phyloP scores from a whole-genome alignment of 2,113 vertebrate species.

The Climacteris rufus region DNA sequence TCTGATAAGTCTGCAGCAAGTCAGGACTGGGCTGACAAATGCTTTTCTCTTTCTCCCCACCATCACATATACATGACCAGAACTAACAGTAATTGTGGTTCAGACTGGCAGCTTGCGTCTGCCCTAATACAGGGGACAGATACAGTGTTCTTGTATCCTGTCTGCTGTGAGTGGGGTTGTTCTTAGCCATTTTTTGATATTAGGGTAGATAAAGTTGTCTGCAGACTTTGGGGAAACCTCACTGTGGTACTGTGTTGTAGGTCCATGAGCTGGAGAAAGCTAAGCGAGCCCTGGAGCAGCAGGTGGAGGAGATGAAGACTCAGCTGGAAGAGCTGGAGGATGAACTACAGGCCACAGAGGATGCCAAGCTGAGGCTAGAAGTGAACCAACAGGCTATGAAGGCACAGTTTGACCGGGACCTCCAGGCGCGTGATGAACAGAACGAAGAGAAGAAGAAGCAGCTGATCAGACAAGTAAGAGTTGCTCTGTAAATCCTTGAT shows the following conservation, averaged over 20 bases:
- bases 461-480: constrained; percentile 88
- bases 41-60: background rate
- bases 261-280: constrained; percentile 96
- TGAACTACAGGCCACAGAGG: constrained; percentile 94
- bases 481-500: background rate
- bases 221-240: background rate
- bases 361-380: constrained; percentile 94
- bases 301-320: constrained; percentile 96
- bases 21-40: background rate
- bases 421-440: constrained; percentile 92
- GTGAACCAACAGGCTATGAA: constrained; percentile 98
- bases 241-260: constrained; percentile 55
- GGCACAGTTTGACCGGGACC: constrained; percentile 92
- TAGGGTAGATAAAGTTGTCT: background rate
- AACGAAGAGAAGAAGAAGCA: constrained; percentile 96
- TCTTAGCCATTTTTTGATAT: background rate
- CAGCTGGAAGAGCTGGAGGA: constrained; percentile 97
- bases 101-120: background rate
- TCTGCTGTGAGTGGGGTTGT: background rate
- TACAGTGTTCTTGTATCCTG: background rate
- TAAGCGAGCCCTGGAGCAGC: constrained; percentile 91
- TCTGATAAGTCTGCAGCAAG: background rate
- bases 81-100: background rate
- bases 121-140: background rate
- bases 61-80: background rate